A percentile compares a stretch with the other conserved stretches of the same genome.
Conservation (phyloP, 2,113 vertebrate species). For the Melanerpes formicivorus region DNA sequence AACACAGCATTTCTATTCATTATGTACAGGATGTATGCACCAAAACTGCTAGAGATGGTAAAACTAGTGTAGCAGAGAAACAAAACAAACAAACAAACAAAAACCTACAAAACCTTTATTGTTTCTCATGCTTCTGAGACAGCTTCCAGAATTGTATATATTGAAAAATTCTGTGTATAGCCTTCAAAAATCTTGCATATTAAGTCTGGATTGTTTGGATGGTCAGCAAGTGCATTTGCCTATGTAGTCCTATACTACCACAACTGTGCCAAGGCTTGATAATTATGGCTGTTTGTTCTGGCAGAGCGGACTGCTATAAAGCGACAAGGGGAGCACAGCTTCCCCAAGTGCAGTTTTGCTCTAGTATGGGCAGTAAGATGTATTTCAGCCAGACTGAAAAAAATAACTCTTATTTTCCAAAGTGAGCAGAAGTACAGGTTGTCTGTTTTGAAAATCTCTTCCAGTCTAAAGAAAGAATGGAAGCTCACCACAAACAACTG, state of each 20-base stretch:
- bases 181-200: background rate
- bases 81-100: background rate
- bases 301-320: background rate
- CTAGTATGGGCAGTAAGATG: background rate
- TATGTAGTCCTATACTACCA: background rate
- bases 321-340: background rate
- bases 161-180: background rate
- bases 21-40: background rate
- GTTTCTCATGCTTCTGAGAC: background rate
- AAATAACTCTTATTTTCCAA: background rate
- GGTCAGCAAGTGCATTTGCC: background rate
- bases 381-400: background rate
- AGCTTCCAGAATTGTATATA: background rate
- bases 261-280: background rate
- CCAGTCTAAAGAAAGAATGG: background rate
- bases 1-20: constrained; percentile 1
- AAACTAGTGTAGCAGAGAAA: background rate
- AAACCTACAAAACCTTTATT: background rate
- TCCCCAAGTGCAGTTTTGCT: background rate
- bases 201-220: background rate
- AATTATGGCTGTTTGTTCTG: background rate
- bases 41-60: background rate
- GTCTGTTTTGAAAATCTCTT: background rate
- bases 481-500: background rate
- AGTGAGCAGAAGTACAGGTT: background rate